These are phyloP conservation scores for Carposina sasakii DNA, from an alignment of 1,140 invertebrate species.

Conservation along the genomic window DNA sequence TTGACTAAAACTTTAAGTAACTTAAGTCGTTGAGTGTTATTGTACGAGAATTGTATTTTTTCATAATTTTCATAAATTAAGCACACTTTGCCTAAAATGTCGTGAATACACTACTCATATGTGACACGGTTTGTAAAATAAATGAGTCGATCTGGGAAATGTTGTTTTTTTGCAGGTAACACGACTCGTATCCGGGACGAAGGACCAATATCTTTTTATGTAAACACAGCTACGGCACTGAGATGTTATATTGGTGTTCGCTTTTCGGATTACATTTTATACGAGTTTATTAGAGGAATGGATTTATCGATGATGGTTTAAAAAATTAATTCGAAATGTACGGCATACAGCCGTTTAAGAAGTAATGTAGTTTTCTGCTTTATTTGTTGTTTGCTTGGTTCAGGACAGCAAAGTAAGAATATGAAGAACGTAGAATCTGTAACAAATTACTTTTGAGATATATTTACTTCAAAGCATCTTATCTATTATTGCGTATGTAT, in stretches of 20 bases:
- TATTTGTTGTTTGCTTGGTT: slow-evolving; percentile 52
- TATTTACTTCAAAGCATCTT: not conserved
- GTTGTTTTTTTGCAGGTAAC: too few relatives aligned
- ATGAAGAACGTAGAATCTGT: slow-evolving; percentile 65
- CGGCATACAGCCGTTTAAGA: too few relatives aligned
- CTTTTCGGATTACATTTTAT: too few relatives aligned
- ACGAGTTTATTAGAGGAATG: too few relatives aligned
- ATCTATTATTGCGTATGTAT: not conserved
- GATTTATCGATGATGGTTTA: too few relatives aligned
- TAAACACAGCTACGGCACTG: too few relatives aligned
- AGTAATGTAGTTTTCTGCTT: slow-evolving; percentile 8
- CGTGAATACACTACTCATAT: slow-evolving; percentile 65
- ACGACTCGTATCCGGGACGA: too few relatives aligned
- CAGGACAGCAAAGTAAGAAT: slow-evolving; percentile 67
- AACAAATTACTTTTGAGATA: slow-evolving; percentile 26
- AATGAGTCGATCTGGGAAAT: too few relatives aligned
- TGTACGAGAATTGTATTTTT: slow-evolving; percentile 52
- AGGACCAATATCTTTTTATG: too few relatives aligned
- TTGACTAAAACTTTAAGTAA: slow-evolving; percentile 40
- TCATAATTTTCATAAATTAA: slow-evolving; percentile 60
- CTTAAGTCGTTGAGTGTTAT: slow-evolving; percentile 51
- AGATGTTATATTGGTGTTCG: too few relatives aligned
- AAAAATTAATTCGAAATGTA: too few relatives aligned
- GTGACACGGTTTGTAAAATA: slow-evolving; percentile 68
- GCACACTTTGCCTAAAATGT: slow-evolving; percentile 65